phyloP scores from a whole-genome alignment of 2,113 vertebrate genomes.

The Rhinichthys klamathensis region DNA sequence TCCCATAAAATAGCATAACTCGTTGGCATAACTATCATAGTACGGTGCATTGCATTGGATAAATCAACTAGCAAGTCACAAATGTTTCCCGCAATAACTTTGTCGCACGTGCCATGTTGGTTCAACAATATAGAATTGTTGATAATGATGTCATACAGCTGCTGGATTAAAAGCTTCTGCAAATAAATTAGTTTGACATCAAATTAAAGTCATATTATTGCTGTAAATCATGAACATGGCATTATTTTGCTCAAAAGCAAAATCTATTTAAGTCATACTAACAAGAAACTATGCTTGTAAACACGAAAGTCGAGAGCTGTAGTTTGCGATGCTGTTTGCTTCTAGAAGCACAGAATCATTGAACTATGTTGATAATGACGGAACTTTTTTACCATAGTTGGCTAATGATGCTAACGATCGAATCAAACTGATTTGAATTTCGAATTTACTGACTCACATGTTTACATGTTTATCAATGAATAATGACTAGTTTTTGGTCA shows the following conservation, averaged over 20 bases:
- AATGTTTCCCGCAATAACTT: no score
- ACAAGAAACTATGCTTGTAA: neutral
- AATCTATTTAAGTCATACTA: no score
- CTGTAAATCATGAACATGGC: no score
- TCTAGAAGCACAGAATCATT: neutral
- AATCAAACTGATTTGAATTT: neutral
- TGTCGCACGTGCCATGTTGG: no score
- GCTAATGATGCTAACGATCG: neutral
- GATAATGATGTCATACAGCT: neutral
- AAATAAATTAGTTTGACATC: neutral
- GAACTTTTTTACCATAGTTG: neutral
- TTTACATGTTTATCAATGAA: neutral
- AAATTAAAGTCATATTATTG: no score
- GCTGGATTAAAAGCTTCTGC: neutral
- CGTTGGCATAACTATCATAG: no score
- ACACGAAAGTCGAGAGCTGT: neutral
- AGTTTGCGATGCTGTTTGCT: neutral
- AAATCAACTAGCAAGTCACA: no score
- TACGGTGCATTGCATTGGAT: no score
- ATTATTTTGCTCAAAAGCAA: no score
- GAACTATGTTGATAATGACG: no score
- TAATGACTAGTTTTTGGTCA: no score
- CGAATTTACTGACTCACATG: neutral
- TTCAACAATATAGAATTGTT: neutral
- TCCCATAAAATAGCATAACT: no score